Evolutionary conservation across 2,888 invertebrate genomes (phyloP).

Genomic region (Ochropleura leucogaster): DNA sequence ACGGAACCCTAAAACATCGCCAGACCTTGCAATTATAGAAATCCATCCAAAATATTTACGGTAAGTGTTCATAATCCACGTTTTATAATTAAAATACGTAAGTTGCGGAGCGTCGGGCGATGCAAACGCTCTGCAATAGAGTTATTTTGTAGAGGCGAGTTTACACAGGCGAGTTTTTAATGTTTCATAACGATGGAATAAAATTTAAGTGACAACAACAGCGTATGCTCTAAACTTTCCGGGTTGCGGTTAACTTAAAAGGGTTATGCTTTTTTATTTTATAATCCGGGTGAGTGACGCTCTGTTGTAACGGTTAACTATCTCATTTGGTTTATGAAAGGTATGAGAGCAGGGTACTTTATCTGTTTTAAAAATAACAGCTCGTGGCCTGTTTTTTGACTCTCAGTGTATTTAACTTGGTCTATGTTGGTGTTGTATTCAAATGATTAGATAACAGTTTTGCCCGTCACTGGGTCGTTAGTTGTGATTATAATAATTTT

Average conservation of each 20-base stretch:
- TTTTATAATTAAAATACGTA: slow-evolving; percentile 55
- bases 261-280: slow-evolving; percentile 52
- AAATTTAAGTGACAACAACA: slow-evolving; percentile 55
- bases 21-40: not conserved
- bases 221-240: slow-evolving; percentile 38
- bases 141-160: slow-evolving; percentile 51
- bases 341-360: not conserved
- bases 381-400: not conserved
- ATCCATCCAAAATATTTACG: slow-evolving; percentile 22
- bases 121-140: slow-evolving; percentile 53
- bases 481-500: not conserved
- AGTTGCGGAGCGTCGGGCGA: slow-evolving; percentile 16
- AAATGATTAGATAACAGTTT: not conserved
- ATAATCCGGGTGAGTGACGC: slow-evolving; percentile 44
- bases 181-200: slow-evolving; percentile 55
- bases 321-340: not conserved
- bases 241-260: slow-evolving; percentile 38
- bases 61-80: slow-evolving; percentile 29
- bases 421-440: not conserved
- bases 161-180: slow-evolving; percentile 43
- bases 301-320: slow-evolving; percentile 25
- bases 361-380: not conserved
- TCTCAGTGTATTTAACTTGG: not conserved
- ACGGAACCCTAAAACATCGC: no score
- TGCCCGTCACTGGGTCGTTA: not conserved